Percentiles rank a stretch among this genome's conserved stretches.
Conservation (phyloP, 2,888 invertebrate species). For the Chrysodeixis includens region DNA sequence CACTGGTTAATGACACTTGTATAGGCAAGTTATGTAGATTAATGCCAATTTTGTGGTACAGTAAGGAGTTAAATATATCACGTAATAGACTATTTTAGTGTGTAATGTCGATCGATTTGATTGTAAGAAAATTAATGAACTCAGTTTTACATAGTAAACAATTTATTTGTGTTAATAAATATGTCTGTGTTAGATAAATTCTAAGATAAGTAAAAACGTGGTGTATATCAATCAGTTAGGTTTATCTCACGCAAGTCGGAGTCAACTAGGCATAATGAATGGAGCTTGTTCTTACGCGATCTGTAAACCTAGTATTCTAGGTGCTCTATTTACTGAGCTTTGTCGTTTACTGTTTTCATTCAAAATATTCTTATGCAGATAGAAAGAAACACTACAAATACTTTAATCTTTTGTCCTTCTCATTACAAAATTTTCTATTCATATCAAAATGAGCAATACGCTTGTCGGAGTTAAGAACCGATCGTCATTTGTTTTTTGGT, state of each 20-base stretch:
- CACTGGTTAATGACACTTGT: slow-evolving; percentile 80
- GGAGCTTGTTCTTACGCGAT: slow-evolving; percentile 38
- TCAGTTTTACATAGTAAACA: slow-evolving; percentile 32
- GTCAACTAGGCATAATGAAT: slow-evolving; percentile 39
- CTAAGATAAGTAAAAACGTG: slow-evolving; percentile 47
- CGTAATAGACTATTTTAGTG: slow-evolving; percentile 52
- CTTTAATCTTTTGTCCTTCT: no score
- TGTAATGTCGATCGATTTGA: slow-evolving; percentile 51
- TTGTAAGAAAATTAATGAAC: slow-evolving; percentile 51
- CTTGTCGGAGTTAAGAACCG: no score
- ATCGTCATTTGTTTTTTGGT: no score
- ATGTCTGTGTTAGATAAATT: slow-evolving; percentile 50
- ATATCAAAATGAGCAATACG: no score
- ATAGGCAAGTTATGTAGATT: slow-evolving; percentile 78
- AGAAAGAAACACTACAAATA: no score
- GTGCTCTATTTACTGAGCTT: slow-evolving; percentile 33
- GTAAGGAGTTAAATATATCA: slow-evolving; percentile 53
- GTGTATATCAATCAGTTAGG: slow-evolving; percentile 48
- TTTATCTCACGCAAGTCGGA: slow-evolving; percentile 47
- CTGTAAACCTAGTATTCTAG: slow-evolving; percentile 24
- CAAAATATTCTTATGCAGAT: neutral
- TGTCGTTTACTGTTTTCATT: neutral
- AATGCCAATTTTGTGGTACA: slow-evolving; percentile 75
- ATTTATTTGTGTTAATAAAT: slow-evolving; percentile 51
- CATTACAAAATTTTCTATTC: no score